Conservation (phyloP, 2,888 invertebrate species). For the Agriopis leucophaearia region DNA sequence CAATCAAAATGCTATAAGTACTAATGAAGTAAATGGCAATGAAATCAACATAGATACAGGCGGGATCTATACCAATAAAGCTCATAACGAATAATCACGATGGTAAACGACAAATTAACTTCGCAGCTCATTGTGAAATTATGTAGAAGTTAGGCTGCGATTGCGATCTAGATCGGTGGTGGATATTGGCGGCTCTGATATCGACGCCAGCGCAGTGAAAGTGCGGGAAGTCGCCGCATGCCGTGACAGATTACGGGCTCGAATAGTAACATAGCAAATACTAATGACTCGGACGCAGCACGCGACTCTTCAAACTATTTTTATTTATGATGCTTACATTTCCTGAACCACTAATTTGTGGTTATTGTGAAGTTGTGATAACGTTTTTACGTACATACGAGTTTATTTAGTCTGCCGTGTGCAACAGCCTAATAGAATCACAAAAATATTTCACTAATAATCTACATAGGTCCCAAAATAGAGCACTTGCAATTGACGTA, state of each 20-base stretch:
- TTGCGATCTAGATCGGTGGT: constrained; percentile 50
- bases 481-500: not conserved
- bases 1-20: not conserved
- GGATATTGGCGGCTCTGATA: constrained; percentile 9
- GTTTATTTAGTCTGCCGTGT: not conserved
- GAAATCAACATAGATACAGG: not conserved
- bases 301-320: constrained; percentile 20
- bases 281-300: constrained; percentile 2
- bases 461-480: not conserved
- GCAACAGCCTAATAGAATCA: no score
- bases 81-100: not conserved
- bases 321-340: constrained; percentile 9
- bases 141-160: constrained; percentile 40
- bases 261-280: constrained; percentile 30
- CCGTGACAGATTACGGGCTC: constrained; percentile 48
- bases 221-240: constrained; percentile 55
- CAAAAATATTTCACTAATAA: not conserved
- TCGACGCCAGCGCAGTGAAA: constrained; percentile 53
- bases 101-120: constrained; percentile 9
- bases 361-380: constrained; percentile 1
- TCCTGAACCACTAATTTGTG: constrained; percentile 14
- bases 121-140: constrained; percentile 20
- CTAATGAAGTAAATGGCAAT: not conserved
- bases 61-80: not conserved
- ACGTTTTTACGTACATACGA: not conserved